Percentiles rank a stretch among this genome's conserved stretches.
Evolutionary conservation across 1,140 invertebrate genomes (phyloP).

Genomic region (Papilio glaucus): DNA sequence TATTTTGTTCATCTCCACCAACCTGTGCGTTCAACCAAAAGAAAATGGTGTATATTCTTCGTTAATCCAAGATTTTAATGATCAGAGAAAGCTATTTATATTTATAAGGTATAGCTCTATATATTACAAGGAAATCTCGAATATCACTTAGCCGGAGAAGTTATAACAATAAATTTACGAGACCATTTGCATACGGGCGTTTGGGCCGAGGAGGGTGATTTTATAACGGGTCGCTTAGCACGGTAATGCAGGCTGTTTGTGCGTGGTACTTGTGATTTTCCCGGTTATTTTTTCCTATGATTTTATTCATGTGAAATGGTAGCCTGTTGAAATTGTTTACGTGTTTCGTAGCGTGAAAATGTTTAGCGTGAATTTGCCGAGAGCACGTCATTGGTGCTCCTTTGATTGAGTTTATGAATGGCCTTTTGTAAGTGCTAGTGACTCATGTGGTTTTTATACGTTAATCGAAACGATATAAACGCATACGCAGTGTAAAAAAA

Average conservation of each 20-base stretch:
- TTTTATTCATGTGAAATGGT: slow-evolving; percentile 39
- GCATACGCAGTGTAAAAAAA: no score
- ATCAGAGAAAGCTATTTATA: not conserved
- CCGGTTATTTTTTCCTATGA: slow-evolving; percentile 54
- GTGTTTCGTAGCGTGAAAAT: slow-evolving; percentile 24
- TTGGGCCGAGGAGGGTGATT: slow-evolving; percentile 65
- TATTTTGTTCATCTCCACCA: no score
- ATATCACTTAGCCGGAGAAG: slow-evolving; percentile 78
- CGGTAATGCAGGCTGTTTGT: slow-evolving; percentile 53
- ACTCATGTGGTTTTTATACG: no score
- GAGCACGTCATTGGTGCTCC: not conserved
- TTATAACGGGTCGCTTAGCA: slow-evolving; percentile 69
- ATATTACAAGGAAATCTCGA: slow-evolving; percentile 74
- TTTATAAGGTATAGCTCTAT: not conserved
- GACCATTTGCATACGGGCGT: slow-evolving; percentile 76
- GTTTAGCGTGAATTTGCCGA: not conserved
- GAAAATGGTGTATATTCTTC: not conserved
- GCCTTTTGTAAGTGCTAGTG: no score
- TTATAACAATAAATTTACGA: slow-evolving; percentile 80
- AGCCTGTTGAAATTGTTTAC: slow-evolving; percentile 24
- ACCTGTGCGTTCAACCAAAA: not conserved
- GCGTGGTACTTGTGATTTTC: slow-evolving; percentile 51
- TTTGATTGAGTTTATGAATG: not conserved
- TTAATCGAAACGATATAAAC: no score
- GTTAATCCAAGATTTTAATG: not conserved